Evolutionary conservation across 2,113 vertebrate species (phyloP).

Genomic region (Tragelaphus imberbis): DNA sequence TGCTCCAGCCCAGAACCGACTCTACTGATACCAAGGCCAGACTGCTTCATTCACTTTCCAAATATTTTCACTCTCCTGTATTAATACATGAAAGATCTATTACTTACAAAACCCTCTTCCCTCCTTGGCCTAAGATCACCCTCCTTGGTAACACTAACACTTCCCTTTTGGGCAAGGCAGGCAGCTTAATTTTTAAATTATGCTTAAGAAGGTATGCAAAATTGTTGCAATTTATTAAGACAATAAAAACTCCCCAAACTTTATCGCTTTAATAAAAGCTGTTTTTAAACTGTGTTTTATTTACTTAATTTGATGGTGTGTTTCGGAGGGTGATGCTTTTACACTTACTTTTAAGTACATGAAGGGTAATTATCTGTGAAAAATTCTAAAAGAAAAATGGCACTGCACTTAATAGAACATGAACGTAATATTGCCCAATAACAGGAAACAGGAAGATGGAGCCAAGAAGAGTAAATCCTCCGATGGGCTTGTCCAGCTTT

Average conservation of each 20-base stretch:
- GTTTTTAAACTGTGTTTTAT: conserved; percentile 64
- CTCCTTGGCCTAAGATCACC: background rate
- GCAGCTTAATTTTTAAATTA: conserved; percentile 21
- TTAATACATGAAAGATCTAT: background rate
- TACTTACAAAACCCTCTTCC: background rate
- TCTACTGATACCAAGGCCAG: background rate
- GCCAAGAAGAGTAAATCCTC: background rate
- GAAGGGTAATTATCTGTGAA: conserved; percentile 64
- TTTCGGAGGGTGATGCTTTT: conserved; percentile 45
- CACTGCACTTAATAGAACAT: background rate
- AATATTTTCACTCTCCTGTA: background rate
- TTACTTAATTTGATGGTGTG: conserved; percentile 53
- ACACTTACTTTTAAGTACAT: conserved; percentile 53
- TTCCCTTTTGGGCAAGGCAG: background rate
- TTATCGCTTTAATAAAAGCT: conserved; percentile 66
- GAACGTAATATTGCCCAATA: background rate
- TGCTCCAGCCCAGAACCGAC: background rate
- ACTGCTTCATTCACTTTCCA: background rate
- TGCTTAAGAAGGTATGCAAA: conserved; percentile 8
- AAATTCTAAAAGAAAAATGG: conserved; percentile 47
- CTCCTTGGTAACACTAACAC: background rate
- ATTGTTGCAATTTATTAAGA: conserved; percentile 56
- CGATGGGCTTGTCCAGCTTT: background rate
- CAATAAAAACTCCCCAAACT: conserved; percentile 60
- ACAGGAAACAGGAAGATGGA: background rate